phyloP scores from a whole-genome alignment of 2,797 vertebrate species.

The Hapalemur alaotrensis region DNA sequence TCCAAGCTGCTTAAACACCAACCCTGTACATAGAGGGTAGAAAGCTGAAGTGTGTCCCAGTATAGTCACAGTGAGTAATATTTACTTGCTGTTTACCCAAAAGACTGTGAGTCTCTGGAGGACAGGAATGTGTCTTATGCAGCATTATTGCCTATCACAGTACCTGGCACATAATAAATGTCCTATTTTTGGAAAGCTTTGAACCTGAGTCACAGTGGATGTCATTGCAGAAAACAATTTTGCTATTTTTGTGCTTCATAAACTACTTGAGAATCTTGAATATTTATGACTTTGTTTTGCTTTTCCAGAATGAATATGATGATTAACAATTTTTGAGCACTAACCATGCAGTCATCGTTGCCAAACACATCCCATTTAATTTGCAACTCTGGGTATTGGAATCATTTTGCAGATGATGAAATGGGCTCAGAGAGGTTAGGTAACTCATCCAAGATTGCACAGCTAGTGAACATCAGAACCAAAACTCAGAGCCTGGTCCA shows the following conservation, averaged over 20 bases:
- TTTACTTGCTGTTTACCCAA: background rate
- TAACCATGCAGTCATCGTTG: conserved; percentile 8
- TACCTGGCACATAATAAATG: background rate
- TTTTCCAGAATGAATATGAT: conserved; percentile 1
- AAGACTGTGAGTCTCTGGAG: background rate
- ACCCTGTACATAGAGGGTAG: background rate
- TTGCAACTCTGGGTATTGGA: background rate
- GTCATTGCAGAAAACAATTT: conserved; percentile 45
- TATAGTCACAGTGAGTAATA: background rate
- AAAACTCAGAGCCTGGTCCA: conserved; percentile 24
- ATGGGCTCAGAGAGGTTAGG: conserved; percentile 18
- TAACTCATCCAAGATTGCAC: background rate
- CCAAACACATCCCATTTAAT: conserved; percentile 33
- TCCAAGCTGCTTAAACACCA: background rate
- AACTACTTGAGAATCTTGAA: background rate
- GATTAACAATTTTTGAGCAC: background rate
- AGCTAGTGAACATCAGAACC: background rate
- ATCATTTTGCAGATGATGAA: conserved; percentile 37
- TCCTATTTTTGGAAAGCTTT: conserved; percentile 55
- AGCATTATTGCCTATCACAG: background rate
- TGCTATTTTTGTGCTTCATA: conserved; percentile 52
- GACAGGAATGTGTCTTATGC: conserved; percentile 16
- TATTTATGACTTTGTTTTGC: conserved; percentile 58
- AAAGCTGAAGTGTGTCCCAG: background rate
- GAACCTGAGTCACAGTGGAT: conserved; percentile 51